Base-by-base conservation (phyloP, 2,797 vertebrate genomes). In the Sparus aurata region DNA sequence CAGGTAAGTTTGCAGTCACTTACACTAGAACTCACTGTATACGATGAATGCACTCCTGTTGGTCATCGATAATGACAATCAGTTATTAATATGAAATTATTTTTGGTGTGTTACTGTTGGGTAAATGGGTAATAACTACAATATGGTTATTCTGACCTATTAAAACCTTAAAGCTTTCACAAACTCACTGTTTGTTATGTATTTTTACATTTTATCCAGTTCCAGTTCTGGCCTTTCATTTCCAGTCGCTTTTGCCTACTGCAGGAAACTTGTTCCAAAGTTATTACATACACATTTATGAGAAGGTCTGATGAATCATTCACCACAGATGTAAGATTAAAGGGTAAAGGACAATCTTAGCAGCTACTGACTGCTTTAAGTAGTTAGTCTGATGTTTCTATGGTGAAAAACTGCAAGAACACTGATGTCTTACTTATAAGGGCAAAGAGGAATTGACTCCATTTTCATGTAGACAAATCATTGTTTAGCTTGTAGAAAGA, bases 211-310 rank as follows among this genome's bases (percentile, higher is more conserved):
- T 27, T 25, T 15, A 16, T 27, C 7, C 13, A 17, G 27, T 46
- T 46, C 45, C 45, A 46, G 45, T 6, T 55, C 17, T 57, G 25
- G 17, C 9, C 2, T 5, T 30, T 8, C 3, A 27, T 8, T 55
- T 55, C 8, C 6, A 1, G 15, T 3, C 0, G 1, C 25, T 54
- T 25, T 25, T 54, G 15, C 15, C 0, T 0, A 23, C 16, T 34
- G 8, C 5, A 5, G 4, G 12, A 12, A 58, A 58, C 55, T 20
- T 10, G 18, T 5, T 30, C n/a, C 5, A 16, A 23, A 43, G 13
- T 62, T 23, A 23, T 15, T 58, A 15, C 13, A 16, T 45, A 13
- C 38, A 61, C 58, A 43, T 22, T 60, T 38, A 38, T 59, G 20
- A n/a, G 25, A 9, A 59, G 30, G 18, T 38, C 38, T 15, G 12